A percentile compares a stretch with the other conserved stretches of the same genome.
These are phyloP conservation scores for Vespertilio murinus DNA, from an alignment of 2,797 vertebrate species.

Conservation along the genomic window DNA sequence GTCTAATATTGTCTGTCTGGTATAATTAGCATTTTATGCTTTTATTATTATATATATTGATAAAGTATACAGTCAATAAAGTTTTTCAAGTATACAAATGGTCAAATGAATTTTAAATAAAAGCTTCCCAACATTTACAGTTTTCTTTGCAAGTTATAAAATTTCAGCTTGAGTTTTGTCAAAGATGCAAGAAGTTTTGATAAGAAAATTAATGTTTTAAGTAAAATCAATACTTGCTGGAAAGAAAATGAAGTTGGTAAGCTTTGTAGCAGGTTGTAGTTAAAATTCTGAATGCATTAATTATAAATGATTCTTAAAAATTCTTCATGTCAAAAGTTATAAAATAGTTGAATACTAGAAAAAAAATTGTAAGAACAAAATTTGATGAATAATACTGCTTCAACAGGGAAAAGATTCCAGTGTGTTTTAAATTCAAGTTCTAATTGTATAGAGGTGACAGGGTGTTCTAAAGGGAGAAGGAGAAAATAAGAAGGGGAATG, in stretches of 20 bases:
- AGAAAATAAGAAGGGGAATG: background rate
- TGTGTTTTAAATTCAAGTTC: background rate
- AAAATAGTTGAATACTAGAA: background rate
- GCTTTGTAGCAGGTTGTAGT: background rate
- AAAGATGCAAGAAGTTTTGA: background rate
- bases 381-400: background rate
- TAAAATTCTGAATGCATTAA: background rate
- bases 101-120: background rate
- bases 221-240: background rate
- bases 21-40: too few species aligned
- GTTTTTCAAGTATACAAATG: constrained; percentile 1
- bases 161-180: background rate
- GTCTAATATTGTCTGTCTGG: too few species aligned
- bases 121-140: background rate
- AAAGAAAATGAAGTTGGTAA: background rate
- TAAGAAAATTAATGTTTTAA: constrained; percentile 42
- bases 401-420: background rate
- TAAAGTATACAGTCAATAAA: background rate
- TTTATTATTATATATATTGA: background rate
- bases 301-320: background rate
- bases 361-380: background rate
- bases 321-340: background rate
- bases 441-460: background rate
- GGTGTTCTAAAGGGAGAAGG: background rate
- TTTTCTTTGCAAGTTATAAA: background rate